Evolutionary conservation across 2,113 vertebrate genomes (phyloP).

Genomic region (Sminthopsis crassicaudata): DNA sequence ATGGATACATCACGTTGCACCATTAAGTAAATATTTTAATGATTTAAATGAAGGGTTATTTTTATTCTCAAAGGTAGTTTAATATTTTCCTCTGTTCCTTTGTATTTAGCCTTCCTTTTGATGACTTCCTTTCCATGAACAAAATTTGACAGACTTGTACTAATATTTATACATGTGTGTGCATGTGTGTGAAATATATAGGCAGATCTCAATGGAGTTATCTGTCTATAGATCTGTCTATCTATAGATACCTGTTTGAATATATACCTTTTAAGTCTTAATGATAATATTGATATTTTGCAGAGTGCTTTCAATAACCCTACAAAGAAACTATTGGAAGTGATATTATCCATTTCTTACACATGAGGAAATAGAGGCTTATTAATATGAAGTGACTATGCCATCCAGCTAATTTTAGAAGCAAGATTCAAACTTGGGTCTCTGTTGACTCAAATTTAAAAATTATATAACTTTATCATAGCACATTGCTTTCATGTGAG

Average conservation of each 20-base stretch:
- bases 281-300: background rate
- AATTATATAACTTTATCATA: background rate
- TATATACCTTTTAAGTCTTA: background rate
- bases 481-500: background rate
- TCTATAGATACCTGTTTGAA: background rate
- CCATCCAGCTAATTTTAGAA: background rate
- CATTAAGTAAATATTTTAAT: slow-evolving; percentile 4
- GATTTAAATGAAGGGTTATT: background rate
- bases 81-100: background rate
- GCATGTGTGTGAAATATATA: background rate
- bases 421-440: slow-evolving; percentile 9
- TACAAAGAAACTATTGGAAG: background rate
- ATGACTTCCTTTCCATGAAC: background rate
- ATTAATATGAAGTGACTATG: background rate
- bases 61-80: background rate
- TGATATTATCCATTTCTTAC: background rate
- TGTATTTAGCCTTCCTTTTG: background rate
- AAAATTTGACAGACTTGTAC: background rate
- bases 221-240: too few species aligned
- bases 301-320: background rate
- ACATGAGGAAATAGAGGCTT: background rate
- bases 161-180: background rate
- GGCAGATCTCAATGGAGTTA: background rate
- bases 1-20: background rate
- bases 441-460: background rate